A percentile compares a stretch with the other conserved stretches of the same genome.
phyloP scores from a whole-genome alignment of 2,797 vertebrate species.

The Graptemys geographica region DNA sequence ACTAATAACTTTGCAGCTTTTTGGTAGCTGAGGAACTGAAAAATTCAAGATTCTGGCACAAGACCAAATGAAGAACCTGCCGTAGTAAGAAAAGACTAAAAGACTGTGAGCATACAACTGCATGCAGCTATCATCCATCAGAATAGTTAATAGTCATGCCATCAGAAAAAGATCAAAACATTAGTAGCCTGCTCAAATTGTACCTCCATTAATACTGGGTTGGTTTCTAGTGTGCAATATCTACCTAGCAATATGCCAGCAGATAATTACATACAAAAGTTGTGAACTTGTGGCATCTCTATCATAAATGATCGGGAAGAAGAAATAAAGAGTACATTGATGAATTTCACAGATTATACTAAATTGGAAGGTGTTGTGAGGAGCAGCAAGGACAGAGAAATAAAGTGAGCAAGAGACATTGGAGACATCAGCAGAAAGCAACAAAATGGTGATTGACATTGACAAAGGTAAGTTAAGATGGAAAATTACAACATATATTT shows the following conservation, averaged over 20 bases:
- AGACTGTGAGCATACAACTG: slow-evolving; percentile 5
- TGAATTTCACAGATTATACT: neutral
- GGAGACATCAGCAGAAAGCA: neutral
- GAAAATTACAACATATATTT: neutral
- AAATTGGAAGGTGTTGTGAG: neutral
- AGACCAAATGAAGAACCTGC: neutral
- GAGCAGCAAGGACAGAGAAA: neutral
- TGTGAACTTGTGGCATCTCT: neutral
- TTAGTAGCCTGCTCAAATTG: neutral
- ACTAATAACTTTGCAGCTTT: slow-evolving; percentile 20
- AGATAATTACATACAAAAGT: neutral
- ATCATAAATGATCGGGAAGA: neutral
- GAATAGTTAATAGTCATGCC: neutral
- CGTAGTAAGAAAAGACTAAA: slow-evolving; percentile 30
- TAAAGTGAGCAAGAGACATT: neutral
- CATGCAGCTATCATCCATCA: neutral
- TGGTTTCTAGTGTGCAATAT: neutral
- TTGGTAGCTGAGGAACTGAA: slow-evolving; percentile 35
- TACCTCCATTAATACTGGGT: neutral
- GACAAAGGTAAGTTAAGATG: neutral
- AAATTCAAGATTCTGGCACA: slow-evolving; percentile 36
- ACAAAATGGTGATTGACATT: neutral
- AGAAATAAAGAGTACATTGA: neutral
- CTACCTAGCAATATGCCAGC: neutral
- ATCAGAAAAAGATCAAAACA: neutral